These are phyloP conservation scores for Zoanthus sansibaricus DNA, from an alignment of 92 coral and sea anemone genomes.

Conservation along the genomic window DNA sequence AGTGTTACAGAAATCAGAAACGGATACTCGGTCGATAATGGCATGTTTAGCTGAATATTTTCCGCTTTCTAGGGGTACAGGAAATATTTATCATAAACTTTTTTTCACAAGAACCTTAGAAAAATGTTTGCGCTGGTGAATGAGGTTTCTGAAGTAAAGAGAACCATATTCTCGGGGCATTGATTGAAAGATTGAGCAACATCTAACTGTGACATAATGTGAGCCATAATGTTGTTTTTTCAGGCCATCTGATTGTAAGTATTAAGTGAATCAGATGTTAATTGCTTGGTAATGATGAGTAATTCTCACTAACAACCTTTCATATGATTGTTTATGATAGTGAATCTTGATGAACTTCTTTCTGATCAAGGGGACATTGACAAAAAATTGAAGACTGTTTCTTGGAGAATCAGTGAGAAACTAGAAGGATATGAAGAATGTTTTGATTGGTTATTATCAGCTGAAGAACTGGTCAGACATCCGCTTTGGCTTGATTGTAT, in stretches of 20 bases:
- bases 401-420: conserved; percentile 62
- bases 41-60: neutral
- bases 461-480: conserved; percentile 73
- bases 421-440: conserved; percentile 78
- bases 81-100: neutral
- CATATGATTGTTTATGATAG: conserved; percentile 24
- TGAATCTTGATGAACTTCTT: conserved; percentile 50
- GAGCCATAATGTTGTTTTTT: no score
- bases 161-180: neutral
- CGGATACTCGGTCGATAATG: neutral
- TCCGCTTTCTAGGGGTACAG: neutral
- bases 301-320: neutral
- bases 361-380: conserved; percentile 57
- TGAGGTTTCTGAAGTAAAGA: neutral
- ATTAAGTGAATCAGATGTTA: no score
- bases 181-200: neutral
- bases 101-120: neutral
- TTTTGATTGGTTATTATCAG: conserved; percentile 80
- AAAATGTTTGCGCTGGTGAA: neutral
- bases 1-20: neutral
- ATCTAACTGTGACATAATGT: no score
- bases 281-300: no score
- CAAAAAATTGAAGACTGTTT: conserved; percentile 61
- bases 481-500: conserved; percentile 78
- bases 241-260: no score